Conservation (phyloP, 2,113 vertebrate species). For the Maccullochella peelii region DNA sequence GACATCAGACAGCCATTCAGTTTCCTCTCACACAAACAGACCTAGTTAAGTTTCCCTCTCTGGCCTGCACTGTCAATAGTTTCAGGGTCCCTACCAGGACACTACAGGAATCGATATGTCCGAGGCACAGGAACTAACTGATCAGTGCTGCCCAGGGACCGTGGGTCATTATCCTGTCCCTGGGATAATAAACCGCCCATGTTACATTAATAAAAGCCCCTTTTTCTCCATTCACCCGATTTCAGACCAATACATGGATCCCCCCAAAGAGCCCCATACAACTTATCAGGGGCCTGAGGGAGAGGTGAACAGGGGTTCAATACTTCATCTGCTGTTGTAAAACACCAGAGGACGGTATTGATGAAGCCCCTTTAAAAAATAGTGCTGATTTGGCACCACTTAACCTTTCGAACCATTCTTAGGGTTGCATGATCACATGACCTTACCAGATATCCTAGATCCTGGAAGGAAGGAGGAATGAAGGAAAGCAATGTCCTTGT, state of each 20-base stretch:
- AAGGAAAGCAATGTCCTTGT: not conserved
- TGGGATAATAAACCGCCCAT: conserved; percentile 60
- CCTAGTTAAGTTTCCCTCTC: conserved; percentile 4
- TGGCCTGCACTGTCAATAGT: conserved; percentile 25
- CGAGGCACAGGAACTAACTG: conserved; percentile 52
- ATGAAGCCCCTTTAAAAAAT: conserved; percentile 52
- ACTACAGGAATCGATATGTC: conserved; percentile 45
- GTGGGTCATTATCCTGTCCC: conserved; percentile 66
- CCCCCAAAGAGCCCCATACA: conserved; percentile 34
- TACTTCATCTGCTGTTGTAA: conserved; percentile 53
- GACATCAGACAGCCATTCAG: conserved; percentile 3
- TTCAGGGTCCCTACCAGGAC: conserved; percentile 49
- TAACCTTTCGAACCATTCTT: conserved; percentile 25
- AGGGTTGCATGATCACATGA: conserved; percentile 25
- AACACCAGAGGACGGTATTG: conserved; percentile 51
- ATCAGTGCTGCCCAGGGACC: conserved; percentile 57
- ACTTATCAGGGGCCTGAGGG: conserved; percentile 55
- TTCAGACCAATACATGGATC: conserved; percentile 70
- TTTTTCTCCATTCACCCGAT: conserved; percentile 54
- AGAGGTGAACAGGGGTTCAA: conserved; percentile 46
- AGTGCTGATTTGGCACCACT: conserved; percentile 56
- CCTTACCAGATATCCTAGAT: not conserved
- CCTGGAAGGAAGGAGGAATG: not conserved
- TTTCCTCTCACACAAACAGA: conserved; percentile 33
- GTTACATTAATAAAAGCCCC: conserved; percentile 64